Conservation (phyloP, 2,113 vertebrate genomes). For the Tenebrosternarchus preto region DNA sequence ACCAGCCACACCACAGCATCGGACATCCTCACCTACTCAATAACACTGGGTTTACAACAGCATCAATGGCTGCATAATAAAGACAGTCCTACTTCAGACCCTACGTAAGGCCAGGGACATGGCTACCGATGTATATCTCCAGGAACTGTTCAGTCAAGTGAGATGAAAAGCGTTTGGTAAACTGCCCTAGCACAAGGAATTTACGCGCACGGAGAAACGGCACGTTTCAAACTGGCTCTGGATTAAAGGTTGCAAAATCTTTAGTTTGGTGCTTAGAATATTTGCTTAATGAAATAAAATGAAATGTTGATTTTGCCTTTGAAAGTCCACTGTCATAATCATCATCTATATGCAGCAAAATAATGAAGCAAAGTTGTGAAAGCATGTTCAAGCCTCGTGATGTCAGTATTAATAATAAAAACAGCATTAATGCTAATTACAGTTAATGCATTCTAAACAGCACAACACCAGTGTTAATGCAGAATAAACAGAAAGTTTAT, state of each 20-base stretch:
- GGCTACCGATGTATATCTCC: neutral
- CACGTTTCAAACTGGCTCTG: too few relatives aligned
- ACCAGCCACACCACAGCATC: conserved; percentile 22
- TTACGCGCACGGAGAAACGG: too few relatives aligned
- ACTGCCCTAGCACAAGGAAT: neutral
- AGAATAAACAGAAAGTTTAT: neutral
- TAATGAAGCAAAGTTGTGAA: neutral
- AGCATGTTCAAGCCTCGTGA: neutral
- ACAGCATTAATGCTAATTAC: too few relatives aligned
- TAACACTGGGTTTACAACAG: conserved; percentile 7
- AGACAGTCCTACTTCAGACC: neutral
- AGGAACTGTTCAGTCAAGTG: neutral
- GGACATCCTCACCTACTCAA: conserved; percentile 6
- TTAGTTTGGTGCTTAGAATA: too few relatives aligned
- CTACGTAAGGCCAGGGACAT: neutral
- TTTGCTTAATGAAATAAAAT: too few relatives aligned
- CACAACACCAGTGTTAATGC: neutral
- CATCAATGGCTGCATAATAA: neutral
- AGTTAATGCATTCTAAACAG: neutral
- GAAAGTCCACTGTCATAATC: neutral
- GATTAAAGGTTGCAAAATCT: too few relatives aligned
- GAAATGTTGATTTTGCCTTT: neutral
- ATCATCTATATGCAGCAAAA: neutral
- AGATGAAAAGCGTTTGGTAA: neutral
- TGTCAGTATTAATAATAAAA: neutral